Base-by-base conservation (phyloP, 2,888 invertebrate genomes). In the Empis stercorea region DNA sequence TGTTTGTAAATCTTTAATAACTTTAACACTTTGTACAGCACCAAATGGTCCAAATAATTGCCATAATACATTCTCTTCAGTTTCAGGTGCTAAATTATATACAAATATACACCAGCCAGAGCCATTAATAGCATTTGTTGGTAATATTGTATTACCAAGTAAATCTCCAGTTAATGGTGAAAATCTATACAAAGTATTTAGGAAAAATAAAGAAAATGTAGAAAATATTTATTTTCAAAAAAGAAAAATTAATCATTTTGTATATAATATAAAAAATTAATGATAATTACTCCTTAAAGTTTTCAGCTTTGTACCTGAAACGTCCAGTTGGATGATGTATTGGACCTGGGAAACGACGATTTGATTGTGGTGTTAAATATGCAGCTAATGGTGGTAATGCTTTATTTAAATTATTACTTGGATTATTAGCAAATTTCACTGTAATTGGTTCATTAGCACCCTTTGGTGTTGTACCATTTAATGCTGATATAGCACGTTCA, bases 21-120 rank as follows among this genome's bases (percentile, higher is more conserved):
- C 89, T 73, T 92, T 92, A 52, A 92, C 91, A 71, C 84, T 87
- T 71, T 92, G 88, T 62, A 93, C 91, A 57, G 91, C 91, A 56
- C 92, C 92, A 71, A 92, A 93, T 20, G 92, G 92, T 14, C 91
- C 91, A 71, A 93, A 93, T 58, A 93, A 76, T 71, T 92, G 91
- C 92, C 92, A 93, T 54, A 93, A 76, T 44, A 87, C 84, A 70
- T 87, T 87, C 71, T 93, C 92, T 71, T 92, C 92, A 13, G 91
- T 89, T 70, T 93, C 92, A 4, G 91, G 88, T 3, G 89, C 87
- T 58, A 93, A 75, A 71, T 93, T 93, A 76, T 89, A 91, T 51
- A 93, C 91, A 70, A 92, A 92, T 70, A 93, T 87, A 45, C 59
- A 59, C 59, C 58, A 59, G 20, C 92, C 91, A 50, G 85, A 84